Evolutionary conservation across 2,797 vertebrate genomes (phyloP), one percentile per base, ranked within the genome.

Genomic region (Valencia hispanica): DNA sequence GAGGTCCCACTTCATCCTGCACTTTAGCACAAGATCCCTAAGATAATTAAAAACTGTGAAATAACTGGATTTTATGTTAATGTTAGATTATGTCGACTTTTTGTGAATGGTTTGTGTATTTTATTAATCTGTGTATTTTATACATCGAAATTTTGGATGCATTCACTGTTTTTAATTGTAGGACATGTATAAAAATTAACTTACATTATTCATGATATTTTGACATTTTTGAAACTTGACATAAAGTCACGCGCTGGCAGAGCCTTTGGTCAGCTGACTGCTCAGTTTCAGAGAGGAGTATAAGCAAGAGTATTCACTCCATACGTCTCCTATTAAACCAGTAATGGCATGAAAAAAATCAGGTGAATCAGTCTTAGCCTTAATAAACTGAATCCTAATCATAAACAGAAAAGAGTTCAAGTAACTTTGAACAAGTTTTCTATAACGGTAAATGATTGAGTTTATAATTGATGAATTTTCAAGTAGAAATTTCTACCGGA

Each of bases 251-350:
- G 7, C 2, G 41, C 27, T 5, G 9, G 2, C 43, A 10, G 39
- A 1, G 0, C 3, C 0, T 70, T 3, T 4, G 45, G 85, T 92
- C 91, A 93, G 89, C 88, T 93, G 92, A 93, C 86, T 74, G 34
- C 32, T 32, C 4, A 0, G 20, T 17, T 11, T 73, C 69, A 73
- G 5, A 86, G 85, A 84, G 0, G 0, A 0, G 0, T 4, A 18
- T 27, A 8, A 0, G 0, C 0, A 27, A 5, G 34, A 79, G 0
- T 0, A 0, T 1, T 0, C 73, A 84, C 87, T 88, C 66, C 65
- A 51, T 25, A 15, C 0, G 0, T 20, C 15, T 75, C 76, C 78
- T n/a, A 11, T 9, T 12, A 81, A 76, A 71, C 71, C 11, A 8
- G 11, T 1, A 57, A 0, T 0, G 8, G 3, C 32, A 25, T 1